A percentile compares a stretch with the other conserved stretches of the same genome.
Conservation (phyloP, 2,797 vertebrate species). For the Lycodopsis pacificus region DNA sequence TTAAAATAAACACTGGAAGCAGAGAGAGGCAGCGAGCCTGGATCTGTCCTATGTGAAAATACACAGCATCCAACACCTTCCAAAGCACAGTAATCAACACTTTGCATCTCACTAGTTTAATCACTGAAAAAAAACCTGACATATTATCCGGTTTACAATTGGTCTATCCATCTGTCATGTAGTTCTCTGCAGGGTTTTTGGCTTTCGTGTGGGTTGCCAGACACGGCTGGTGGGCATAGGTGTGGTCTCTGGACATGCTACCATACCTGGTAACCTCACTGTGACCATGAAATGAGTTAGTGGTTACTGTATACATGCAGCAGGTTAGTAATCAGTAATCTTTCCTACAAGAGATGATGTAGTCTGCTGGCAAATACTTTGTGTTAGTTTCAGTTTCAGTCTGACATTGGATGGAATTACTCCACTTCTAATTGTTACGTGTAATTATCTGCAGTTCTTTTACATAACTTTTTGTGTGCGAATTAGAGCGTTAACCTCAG, state of each 20-base stretch:
- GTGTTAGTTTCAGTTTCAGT: conserved; percentile 13
- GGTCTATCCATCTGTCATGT: neutral
- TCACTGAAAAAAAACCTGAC: neutral
- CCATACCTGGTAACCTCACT: neutral
- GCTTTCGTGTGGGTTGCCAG: neutral
- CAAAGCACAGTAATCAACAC: conserved; percentile 15
- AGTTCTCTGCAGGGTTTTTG: conserved; percentile 1
- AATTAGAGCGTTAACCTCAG: conserved; percentile 7
- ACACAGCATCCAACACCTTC: neutral
- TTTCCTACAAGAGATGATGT: neutral
- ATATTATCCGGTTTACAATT: neutral
- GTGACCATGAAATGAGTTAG: neutral
- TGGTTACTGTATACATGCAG: neutral
- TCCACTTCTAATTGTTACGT: neutral
- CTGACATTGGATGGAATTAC: conserved; percentile 3
- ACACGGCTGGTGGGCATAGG: neutral
- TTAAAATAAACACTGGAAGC: conserved; percentile 21
- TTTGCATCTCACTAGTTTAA: conserved; percentile 1
- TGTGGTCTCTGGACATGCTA: neutral
- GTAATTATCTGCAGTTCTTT: neutral
- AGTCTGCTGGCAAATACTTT: neutral
- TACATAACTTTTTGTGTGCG: neutral
- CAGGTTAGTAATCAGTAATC: neutral
- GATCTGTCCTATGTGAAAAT: neutral
- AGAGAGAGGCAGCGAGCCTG: neutral